Evolutionary conservation across 2,113 vertebrate species (phyloP).

Genomic region (Campylomormyrus numenius): DNA sequence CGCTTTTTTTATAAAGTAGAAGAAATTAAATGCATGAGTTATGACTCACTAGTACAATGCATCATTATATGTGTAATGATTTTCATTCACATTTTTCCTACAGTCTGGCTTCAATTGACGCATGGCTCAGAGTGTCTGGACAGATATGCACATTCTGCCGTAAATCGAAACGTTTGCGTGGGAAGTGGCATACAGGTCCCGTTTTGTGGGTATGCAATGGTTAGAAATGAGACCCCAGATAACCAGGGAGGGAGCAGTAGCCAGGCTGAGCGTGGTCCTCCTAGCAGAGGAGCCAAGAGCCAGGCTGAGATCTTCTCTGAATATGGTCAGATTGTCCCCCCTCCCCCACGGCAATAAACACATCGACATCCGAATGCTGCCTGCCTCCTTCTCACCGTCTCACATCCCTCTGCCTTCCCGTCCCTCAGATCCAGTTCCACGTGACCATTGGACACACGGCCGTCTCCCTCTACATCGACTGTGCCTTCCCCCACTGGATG

Average conservation of each 20-base stretch:
- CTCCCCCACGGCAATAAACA: not conserved
- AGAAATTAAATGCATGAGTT: too few species aligned
- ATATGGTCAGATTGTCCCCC: not conserved
- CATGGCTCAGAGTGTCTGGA: too few species aligned
- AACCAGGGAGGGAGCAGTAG: not conserved
- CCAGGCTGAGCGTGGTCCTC: not conserved
- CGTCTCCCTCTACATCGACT: conserved; percentile 91
- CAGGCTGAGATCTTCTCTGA: not conserved
- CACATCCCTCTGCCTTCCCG: not conserved
- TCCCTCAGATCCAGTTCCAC: conserved; percentile 86
- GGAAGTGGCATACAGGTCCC: too few species aligned
- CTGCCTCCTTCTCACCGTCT: not conserved
- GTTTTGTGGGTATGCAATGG: too few species aligned
- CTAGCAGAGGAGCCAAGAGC: too few species aligned
- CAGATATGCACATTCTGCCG: too few species aligned
- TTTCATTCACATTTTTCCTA: too few species aligned
- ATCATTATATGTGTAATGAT: too few species aligned
- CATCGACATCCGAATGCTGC: not conserved
- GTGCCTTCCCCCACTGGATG: conserved; percentile 99
- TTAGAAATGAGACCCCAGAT: not conserved
- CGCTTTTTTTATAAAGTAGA: too few species aligned
- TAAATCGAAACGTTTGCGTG: too few species aligned
- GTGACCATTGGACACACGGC: conserved; percentile 96
- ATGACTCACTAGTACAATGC: too few species aligned
- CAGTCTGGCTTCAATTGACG: too few species aligned